Evolutionary conservation across 2,113 vertebrate genomes (phyloP).

Genomic region (Chrysochloris asiatica): DNA sequence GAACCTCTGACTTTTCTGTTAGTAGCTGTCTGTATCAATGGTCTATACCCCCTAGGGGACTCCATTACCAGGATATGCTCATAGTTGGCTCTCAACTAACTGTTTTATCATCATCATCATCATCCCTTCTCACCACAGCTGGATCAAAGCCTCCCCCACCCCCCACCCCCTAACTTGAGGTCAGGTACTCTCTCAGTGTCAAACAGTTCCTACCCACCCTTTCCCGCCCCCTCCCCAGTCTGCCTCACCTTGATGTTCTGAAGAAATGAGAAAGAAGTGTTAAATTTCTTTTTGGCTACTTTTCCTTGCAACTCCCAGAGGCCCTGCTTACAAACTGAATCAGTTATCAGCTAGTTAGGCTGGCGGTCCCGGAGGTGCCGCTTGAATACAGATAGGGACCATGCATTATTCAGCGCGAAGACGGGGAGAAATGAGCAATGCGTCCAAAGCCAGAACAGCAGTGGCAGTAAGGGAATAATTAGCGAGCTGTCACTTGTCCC

Average conservation of each 20-base stretch:
- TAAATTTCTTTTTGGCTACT: conserved; percentile 90
- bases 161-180: background rate
- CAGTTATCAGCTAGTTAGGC: conserved; percentile 92
- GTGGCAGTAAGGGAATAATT: conserved; percentile 99
- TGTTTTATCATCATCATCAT: background rate
- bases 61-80: background rate
- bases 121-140: background rate
- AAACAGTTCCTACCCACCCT: background rate
- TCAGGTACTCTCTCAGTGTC: conserved; percentile 58
- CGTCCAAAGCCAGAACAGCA: conserved; percentile 95
- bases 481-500: conserved; percentile 99
- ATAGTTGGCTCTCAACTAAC: background rate
- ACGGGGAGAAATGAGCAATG: conserved; percentile 95
- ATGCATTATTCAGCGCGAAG: conserved; percentile 92
- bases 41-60: too few relatives aligned
- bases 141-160: background rate
- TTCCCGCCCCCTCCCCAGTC: background rate
- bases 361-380: conserved; percentile 87
- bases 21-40: too few relatives aligned
- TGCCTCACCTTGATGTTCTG: conserved; percentile 84
- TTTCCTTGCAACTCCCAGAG: conserved; percentile 89
- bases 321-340: conserved; percentile 90
- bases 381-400: conserved; percentile 89
- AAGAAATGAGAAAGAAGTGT: conserved; percentile 86
- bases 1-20: too few relatives aligned